Evolutionary conservation across 2,113 vertebrate genomes (phyloP).

Genomic region (Mormoops blainvillei): DNA sequence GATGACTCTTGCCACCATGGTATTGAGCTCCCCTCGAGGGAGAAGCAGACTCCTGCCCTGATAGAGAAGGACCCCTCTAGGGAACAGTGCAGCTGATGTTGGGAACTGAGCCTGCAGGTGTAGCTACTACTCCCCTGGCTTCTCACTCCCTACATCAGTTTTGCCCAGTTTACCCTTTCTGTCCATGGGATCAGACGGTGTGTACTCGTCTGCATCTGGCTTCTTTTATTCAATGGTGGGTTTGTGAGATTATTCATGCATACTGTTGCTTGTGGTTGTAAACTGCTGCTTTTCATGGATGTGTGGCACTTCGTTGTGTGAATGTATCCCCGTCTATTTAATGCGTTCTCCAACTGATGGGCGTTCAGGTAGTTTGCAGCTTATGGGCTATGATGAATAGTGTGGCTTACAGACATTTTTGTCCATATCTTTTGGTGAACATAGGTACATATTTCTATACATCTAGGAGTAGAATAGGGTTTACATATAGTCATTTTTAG

Average conservation of each 20-base stretch:
- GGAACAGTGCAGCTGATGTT: background rate
- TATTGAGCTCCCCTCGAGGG: background rate
- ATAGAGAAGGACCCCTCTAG: background rate
- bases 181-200: background rate
- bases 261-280: background rate
- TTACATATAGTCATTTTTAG: background rate
- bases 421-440: background rate
- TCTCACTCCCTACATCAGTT: background rate
- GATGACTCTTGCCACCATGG: background rate
- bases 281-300: background rate
- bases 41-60: background rate
- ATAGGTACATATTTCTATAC: background rate
- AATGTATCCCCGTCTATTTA: background rate
- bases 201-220: background rate
- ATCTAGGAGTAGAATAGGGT: background rate
- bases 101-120: background rate
- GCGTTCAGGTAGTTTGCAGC: background rate
- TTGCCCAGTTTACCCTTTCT: background rate
- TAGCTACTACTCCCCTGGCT: background rate
- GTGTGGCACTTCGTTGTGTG: background rate
- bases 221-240: background rate
- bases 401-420: background rate
- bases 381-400: background rate
- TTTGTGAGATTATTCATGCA: background rate
- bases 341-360: background rate